phyloP scores from a whole-genome alignment of 2,888 invertebrate genomes.

The Lasius fuliginosus region DNA sequence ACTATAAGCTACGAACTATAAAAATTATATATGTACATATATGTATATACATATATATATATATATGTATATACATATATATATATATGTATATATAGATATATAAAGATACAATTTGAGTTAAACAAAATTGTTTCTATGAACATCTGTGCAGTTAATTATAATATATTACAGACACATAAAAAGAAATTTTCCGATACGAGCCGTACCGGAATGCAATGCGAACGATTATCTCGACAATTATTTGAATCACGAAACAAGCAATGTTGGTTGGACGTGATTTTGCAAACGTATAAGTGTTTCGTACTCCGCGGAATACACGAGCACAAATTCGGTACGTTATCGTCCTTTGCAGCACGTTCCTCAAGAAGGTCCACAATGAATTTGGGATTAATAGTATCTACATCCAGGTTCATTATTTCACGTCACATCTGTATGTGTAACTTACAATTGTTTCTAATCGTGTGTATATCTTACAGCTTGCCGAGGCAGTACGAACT shows the following conservation, averaged over 20 bases:
- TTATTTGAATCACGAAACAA: slow-evolving; percentile 80
- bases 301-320: slow-evolving; percentile 86
- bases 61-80: not conserved
- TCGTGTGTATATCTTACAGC: slow-evolving; percentile 19
- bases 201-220: not conserved
- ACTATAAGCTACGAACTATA: not conserved
- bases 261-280: slow-evolving; percentile 89
- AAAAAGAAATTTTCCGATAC: not conserved
- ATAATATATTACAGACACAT: slow-evolving; percentile 28
- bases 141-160: not conserved
- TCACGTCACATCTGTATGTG: not conserved
- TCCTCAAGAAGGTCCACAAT: slow-evolving; percentile 27
- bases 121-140: not conserved
- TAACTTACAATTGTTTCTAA: slow-evolving; percentile 14
- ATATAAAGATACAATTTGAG: not conserved
- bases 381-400: slow-evolving; percentile 28
- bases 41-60: not conserved
- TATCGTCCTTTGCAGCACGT: not conserved
- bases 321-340: not conserved
- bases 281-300: slow-evolving; percentile 89
- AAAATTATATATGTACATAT: not conserved
- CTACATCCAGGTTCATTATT: slow-evolving; percentile 44
- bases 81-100: not conserved
- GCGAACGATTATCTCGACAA: slow-evolving; percentile 53
- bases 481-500: slow-evolving; percentile 29